A percentile compares a stretch with the other conserved stretches of the same genome.
phyloP scores from a whole-genome alignment of 1,140 invertebrate species.

The Eubasilissa regina region DNA sequence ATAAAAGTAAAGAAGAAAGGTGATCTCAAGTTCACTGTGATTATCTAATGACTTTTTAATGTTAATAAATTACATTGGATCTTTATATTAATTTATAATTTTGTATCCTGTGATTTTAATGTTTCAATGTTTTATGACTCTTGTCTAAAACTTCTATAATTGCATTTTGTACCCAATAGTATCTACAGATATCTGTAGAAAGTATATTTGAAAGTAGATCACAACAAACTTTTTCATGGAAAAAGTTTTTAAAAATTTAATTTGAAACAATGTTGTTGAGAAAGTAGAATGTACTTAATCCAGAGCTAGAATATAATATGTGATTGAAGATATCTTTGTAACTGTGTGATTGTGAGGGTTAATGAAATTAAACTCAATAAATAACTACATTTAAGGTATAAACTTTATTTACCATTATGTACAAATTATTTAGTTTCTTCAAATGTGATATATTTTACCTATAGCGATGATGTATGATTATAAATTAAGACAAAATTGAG shows the following conservation, averaged over 20 bases:
- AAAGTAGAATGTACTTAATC: no score
- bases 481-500: background rate
- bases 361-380: background rate
- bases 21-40: slow-evolving; percentile 45
- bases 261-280: no score
- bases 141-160: no score
- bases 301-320: background rate
- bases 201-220: no score
- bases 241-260: no score
- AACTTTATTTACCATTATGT: slow-evolving; percentile 38
- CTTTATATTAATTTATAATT: background rate
- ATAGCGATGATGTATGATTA: slow-evolving; percentile 21
- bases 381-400: slow-evolving; percentile 15
- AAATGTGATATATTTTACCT: slow-evolving; percentile 31
- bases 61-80: background rate
- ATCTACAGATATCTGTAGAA: no score
- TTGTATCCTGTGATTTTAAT: background rate
- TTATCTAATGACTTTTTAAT: slow-evolving; percentile 6
- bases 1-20: slow-evolving; percentile 57
- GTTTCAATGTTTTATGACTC: background rate
- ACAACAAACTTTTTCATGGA: no score
- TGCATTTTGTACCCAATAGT: no score
- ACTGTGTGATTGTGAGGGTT: background rate
- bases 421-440: slow-evolving; percentile 27
- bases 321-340: background rate